These are phyloP conservation scores for Sycophila texana DNA, from an alignment of 2,888 invertebrate species.

Conservation along the genomic window DNA sequence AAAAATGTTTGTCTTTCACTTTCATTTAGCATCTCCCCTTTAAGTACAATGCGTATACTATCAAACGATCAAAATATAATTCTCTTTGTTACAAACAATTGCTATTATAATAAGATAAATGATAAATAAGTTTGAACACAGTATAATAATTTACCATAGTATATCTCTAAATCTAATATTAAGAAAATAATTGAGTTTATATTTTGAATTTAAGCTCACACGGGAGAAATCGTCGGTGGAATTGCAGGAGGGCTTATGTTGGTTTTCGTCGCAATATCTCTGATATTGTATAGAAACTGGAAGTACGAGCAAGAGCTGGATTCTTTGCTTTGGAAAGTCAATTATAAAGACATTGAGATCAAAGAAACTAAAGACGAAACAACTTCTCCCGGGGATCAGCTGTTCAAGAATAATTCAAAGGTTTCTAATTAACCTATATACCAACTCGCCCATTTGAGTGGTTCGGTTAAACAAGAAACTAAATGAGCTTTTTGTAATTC, in stretches of 20 bases:
- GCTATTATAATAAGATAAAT: no score
- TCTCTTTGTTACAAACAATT: no score
- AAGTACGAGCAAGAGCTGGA: slow-evolving; percentile 95
- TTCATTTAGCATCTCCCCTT: no score
- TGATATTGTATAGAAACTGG: slow-evolving; percentile 93
- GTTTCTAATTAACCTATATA: slow-evolving; percentile 17
- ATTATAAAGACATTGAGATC: slow-evolving; percentile 91
- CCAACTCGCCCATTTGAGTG: neutral
- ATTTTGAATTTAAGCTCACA: slow-evolving; percentile 80
- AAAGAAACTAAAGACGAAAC: slow-evolving; percentile 75
- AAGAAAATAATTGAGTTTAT: no score
- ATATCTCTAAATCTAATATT: no score
- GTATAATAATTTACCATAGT: no score
- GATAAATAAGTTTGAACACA: no score
- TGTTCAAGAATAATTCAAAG: slow-evolving; percentile 53
- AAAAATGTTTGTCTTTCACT: slow-evolving; percentile 1
- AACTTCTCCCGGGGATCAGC: slow-evolving; percentile 25
- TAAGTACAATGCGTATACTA: no score
- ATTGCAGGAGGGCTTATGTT: slow-evolving; percentile 87
- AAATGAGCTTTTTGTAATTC: neutral
- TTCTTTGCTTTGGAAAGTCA: slow-evolving; percentile 95
- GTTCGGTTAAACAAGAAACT: neutral
- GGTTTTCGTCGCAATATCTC: slow-evolving; percentile 83
- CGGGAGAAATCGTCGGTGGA: slow-evolving; percentile 88
- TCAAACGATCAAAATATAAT: no score